Evolutionary conservation across 1,140 invertebrate species (phyloP), one percentile per base, ranked within the genome.

Genomic region (Rhopalosiphum padi): DNA sequence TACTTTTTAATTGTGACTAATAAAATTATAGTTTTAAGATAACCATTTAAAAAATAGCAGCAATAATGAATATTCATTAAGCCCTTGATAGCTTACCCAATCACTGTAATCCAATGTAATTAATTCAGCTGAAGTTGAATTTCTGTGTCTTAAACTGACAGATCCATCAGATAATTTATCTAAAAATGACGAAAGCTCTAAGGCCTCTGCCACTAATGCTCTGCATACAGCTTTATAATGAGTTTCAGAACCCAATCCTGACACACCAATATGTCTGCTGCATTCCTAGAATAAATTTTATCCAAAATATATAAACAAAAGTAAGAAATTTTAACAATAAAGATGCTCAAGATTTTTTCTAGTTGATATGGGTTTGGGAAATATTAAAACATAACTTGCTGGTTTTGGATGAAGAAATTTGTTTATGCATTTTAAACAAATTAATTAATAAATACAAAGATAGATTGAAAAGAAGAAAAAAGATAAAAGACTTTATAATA

Each of bases 221-320:
- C 98, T 96, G 95, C 98, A 98, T 82, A 99, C 98, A 89, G 98
- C 98, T 95, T 97, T 97, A 96, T 99, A 99, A 96, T 99, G 98
- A 85, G 96, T 96, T 94, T 98, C 97, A 1, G 97, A 93, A 86
- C 91, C 91, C 35, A 93, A 85, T 30, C 91, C 91, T 86, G 91
- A 85, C 21, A 95, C 96, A 60, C 96, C 96, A 37, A 97, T 95
- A 95, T 97, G 97, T 94, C 96, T 96, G 15, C 96, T 95, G 95
- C 97, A 98, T 41, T 96, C 95, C 97, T 97, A 95, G 25, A 95
- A 95, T 91, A 94, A 94, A 77, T 30, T 11, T 46, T 77, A 68
- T 18, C 23, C 87, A 46, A 93, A 46, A 87, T 85, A 41, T 35
- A 88, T 41, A 30, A 4, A 88, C 23, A 30, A 23, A 41, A 90